phyloP scores from a whole-genome alignment of 2,888 invertebrate species.

The Andrena marginata region DNA sequence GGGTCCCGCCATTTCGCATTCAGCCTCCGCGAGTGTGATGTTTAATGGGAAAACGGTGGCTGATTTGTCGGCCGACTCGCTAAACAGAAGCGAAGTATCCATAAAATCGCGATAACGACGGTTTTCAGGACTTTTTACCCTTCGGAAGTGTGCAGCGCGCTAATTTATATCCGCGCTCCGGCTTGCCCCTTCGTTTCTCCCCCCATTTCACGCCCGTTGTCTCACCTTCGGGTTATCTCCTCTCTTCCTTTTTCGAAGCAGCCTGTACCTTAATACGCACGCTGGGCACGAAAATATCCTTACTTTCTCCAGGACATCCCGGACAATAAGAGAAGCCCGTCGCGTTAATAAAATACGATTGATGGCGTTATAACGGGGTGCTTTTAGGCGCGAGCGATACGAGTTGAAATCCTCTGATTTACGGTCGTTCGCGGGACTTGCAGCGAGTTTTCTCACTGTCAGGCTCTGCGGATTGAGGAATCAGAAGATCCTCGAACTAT shows the following conservation, averaged over 20 bases:
- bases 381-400: conserved; percentile 29
- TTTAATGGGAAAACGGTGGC: background rate
- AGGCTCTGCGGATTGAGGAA: background rate
- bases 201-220: conserved; percentile 2
- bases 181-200: background rate
- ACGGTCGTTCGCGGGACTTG: conserved; percentile 5
- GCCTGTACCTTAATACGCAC: conserved; percentile 17
- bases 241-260: background rate
- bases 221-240: conserved; percentile 7
- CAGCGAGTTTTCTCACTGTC: background rate
- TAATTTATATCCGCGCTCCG: conserved; percentile 3
- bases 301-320: conserved; percentile 32
- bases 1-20: background rate
- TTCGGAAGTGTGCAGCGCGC: background rate
- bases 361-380: conserved; percentile 25
- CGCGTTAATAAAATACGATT: conserved; percentile 31
- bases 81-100: conserved; percentile 6
- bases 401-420: conserved; percentile 31
- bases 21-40: background rate
- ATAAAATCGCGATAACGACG: conserved; percentile 18
- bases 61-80: background rate
- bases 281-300: conserved; percentile 30
- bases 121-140: background rate
- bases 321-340: conserved; percentile 28
- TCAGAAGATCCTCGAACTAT: background rate